Percentiles rank a stretch among this genome's conserved stretches.
Conservation (phyloP, 2,797 vertebrate genomes). For the Coregonus sp. region DNA sequence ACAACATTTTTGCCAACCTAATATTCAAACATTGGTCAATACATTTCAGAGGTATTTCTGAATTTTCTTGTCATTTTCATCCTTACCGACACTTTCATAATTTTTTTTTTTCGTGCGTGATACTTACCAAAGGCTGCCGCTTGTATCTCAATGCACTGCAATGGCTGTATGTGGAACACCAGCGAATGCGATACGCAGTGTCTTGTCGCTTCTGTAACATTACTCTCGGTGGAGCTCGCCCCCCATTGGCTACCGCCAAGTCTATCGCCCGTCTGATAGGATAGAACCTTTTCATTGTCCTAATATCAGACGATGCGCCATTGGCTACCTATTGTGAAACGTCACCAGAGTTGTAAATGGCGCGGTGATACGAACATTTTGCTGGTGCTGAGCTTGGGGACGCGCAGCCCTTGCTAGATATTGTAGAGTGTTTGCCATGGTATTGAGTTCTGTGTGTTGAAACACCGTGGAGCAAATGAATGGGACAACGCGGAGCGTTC, state of each 20-base stretch:
- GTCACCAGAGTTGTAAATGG: conserved; percentile 78
- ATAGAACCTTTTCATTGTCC: conserved; percentile 87
- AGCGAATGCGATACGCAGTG: conserved; percentile 91
- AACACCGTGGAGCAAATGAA: conserved; percentile 70
- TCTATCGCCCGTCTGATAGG: conserved; percentile 78
- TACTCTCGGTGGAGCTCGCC: conserved; percentile 88
- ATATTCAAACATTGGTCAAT: conserved; percentile 16
- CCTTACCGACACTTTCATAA: conserved; percentile 68
- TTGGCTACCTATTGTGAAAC: conserved; percentile 78
- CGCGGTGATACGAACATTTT: conserved; percentile 84
- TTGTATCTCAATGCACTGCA: conserved; percentile 93
- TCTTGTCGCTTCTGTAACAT: conserved; percentile 95
- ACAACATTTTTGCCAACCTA: conserved; percentile 20
- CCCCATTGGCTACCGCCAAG: conserved; percentile 87
- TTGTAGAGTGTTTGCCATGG: conserved; percentile 70
- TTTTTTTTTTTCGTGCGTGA: conserved; percentile 57
- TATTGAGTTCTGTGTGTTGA: conserved; percentile 76
- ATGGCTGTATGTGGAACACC: conserved; percentile 95
- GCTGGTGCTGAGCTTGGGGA: conserved; percentile 66
- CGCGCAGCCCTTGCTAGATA: conserved; percentile 71
- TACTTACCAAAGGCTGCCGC: conserved; percentile 85
- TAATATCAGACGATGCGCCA: conserved; percentile 73
- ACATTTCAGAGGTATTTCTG: conserved; percentile 24
- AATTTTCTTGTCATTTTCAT: conserved; percentile 57
- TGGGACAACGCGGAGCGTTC: conserved; percentile 53